A percentile compares a stretch with the other conserved stretches of the same genome.
Evolutionary conservation across 2,113 vertebrate species (phyloP).

Genomic region (Megatriorchis doriae): DNA sequence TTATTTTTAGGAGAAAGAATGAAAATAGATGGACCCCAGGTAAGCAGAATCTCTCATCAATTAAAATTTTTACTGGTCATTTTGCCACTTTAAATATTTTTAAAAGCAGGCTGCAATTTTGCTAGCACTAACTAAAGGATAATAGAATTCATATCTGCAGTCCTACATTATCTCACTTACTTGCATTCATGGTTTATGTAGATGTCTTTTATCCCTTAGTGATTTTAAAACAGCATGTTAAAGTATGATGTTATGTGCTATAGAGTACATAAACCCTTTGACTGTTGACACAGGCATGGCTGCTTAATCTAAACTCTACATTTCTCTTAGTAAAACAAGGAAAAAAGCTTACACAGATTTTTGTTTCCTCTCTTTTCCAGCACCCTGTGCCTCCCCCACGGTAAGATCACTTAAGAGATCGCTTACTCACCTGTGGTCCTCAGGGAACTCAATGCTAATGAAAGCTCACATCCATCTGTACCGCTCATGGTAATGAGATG

Average conservation of each 20-base stretch:
- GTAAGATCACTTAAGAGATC: slow-evolving; percentile 7
- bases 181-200: background rate
- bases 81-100: background rate
- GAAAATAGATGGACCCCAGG: background rate
- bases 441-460: background rate
- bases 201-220: background rate
- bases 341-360: background rate
- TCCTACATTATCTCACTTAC: background rate
- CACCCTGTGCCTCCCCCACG: slow-evolving; percentile 43
- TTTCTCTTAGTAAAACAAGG: background rate
- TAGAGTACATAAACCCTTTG: background rate
- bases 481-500: background rate
- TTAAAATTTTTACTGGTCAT: background rate
- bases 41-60: background rate
- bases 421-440: background rate
- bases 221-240: background rate
- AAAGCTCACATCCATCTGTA: background rate
- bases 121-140: background rate
- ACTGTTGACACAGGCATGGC: background rate
- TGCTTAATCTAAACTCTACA: background rate
- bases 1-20: slow-evolving; percentile 24
- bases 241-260: background rate
- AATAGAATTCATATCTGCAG: background rate
- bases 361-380: slow-evolving; percentile 43
- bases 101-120: background rate